Evolutionary conservation across 2,113 vertebrate species (phyloP), one percentile per base, ranked within the genome.

Genomic region (Neotragus pygmaeus): DNA sequence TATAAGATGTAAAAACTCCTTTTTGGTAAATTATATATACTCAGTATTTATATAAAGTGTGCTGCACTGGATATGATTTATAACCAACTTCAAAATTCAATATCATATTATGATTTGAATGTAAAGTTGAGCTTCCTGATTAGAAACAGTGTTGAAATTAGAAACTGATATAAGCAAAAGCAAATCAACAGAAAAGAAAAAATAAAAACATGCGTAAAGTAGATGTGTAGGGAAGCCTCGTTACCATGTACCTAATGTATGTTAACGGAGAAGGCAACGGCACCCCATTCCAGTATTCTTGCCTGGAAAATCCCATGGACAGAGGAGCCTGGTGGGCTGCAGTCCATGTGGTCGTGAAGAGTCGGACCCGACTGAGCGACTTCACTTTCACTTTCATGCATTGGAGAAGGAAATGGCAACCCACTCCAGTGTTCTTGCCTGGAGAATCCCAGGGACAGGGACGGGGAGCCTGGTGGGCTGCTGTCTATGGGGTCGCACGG

Each of bases 11-110:
- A 81, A 80, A 92, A 39, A 83, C 15, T 30, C 10, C 45, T 75
- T 93, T 83, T 47, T 77, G 64, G 80, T 70, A 2, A 51, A 49
- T 81, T 92, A 12, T 23, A n/a, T 92, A 66, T 28, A 73, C 93
- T 95, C 73, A 66, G 33, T 92, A 95, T 88, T 89, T 96, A 93
- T 91, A 55, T 78, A 94, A 91, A 89, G 6, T 86, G 25, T 80
- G 7, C 57, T 91, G 14, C 39, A 88, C 14, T 96, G 30, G 12
- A 17, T 97, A 88, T 94, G 75, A 95, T 96, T 43, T 89, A 90
- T 87, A 85, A 60, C 5, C 47, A 94, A n/a, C 60, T 95, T 93
- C 49, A 66, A 88, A 30, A 92, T 90, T 87, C n/a, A 60, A 39
- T 27, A 83, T 87, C 17, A 30, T 60, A 94, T 83, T 96, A 81